Evolutionary conservation across 2,113 vertebrate genomes (phyloP).

Genomic region (Fulica atra): DNA sequence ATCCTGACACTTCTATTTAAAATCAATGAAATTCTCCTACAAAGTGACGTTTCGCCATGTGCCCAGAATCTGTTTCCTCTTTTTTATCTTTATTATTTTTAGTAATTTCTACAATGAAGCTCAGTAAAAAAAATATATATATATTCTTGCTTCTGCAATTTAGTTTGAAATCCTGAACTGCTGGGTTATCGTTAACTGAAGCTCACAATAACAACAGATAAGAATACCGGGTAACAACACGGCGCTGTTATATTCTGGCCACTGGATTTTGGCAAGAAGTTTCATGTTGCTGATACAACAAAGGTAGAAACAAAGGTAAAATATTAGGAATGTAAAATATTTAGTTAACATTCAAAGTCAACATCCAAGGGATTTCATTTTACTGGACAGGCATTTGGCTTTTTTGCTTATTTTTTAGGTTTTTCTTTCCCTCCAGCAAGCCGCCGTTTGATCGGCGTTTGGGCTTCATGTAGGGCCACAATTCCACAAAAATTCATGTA

Average conservation of each 20-base stretch:
- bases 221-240: not conserved
- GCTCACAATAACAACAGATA: not conserved
- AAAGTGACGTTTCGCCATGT: not conserved
- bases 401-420: constrained; percentile 7
- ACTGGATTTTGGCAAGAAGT: not conserved
- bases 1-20: not conserved
- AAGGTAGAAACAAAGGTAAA: constrained; percentile 47
- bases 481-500: not conserved
- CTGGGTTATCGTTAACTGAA: not conserved
- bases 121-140: not conserved
- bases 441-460: not conserved
- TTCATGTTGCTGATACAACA: not conserved
- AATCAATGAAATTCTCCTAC: not conserved
- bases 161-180: constrained; percentile 24
- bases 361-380: constrained; percentile 4
- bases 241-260: not conserved
- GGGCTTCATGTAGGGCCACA: not conserved
- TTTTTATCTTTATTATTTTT: not conserved
- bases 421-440: not conserved
- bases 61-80: not conserved
- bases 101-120: not conserved
- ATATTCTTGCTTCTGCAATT: not conserved
- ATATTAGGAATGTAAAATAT: constrained; percentile 20
- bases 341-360: constrained; percentile 16
- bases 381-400: not conserved